phyloP scores from a whole-genome alignment of 1,140 invertebrate genomes.

The Zaprionus africanus region DNA sequence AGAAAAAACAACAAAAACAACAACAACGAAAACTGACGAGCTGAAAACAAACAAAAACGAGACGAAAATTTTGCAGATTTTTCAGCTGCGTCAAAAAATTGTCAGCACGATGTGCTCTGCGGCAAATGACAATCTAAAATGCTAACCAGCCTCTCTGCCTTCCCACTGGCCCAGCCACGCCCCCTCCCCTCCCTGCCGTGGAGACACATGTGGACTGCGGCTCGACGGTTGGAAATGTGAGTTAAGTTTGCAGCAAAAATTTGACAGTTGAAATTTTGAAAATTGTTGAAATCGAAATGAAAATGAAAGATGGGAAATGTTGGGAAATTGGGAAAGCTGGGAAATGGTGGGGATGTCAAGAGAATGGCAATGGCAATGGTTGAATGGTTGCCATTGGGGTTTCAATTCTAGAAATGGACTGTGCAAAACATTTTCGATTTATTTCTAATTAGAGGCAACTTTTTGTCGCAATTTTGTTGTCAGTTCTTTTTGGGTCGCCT shows the following conservation, averaged over 20 bases:
- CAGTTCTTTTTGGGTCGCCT: slow-evolving; percentile 32
- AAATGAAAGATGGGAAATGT: slow-evolving; percentile 18
- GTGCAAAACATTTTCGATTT: slow-evolving; percentile 79
- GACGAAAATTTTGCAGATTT: slow-evolving; percentile 66
- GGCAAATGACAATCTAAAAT: slow-evolving; percentile 68
- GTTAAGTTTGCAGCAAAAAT: slow-evolving; percentile 73
- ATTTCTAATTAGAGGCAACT: slow-evolving; percentile 79
- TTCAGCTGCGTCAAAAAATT: slow-evolving; percentile 82
- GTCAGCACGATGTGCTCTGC: slow-evolving; percentile 61
- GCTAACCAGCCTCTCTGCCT: slow-evolving; percentile 35
- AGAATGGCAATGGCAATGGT: slow-evolving; percentile 38
- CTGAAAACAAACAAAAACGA: slow-evolving; percentile 40
- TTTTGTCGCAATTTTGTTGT: slow-evolving; percentile 47
- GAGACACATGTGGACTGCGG: slow-evolving; percentile 26
- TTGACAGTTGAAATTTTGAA: slow-evolving; percentile 82
- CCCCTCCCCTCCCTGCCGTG: not conserved
- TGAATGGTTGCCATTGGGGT: slow-evolving; percentile 41
- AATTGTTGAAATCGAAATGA: slow-evolving; percentile 60
- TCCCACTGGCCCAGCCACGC: slow-evolving; percentile 2
- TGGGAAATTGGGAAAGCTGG: slow-evolving; percentile 2
- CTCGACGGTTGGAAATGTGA: slow-evolving; percentile 65
- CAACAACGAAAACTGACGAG: slow-evolving; percentile 17
- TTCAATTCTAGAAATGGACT: slow-evolving; percentile 58
- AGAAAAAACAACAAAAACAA: slow-evolving; percentile 20
- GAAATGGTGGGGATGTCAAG: slow-evolving; percentile 1